These are phyloP conservation scores for Mola mola DNA, from an alignment of 2,113 vertebrate genomes.

Conservation along the genomic window DNA sequence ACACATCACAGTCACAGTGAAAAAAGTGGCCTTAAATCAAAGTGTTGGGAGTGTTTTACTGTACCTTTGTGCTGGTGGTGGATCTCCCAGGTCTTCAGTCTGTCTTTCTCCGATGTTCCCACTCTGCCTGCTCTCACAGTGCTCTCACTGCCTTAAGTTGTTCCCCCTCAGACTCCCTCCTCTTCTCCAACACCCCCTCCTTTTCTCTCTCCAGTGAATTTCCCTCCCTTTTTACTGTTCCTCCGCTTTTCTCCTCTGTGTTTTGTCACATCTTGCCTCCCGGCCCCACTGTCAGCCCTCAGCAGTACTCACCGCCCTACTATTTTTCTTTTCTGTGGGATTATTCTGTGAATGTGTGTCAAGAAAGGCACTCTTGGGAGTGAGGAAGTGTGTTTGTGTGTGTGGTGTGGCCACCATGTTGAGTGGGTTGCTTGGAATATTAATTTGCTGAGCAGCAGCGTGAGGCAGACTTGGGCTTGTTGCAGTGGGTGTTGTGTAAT, in stretches of 20 bases:
- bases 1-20: background rate
- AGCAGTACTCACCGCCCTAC: slow-evolving; percentile 1
- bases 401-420: slow-evolving; percentile 9
- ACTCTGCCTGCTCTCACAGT: slow-evolving; percentile 26
- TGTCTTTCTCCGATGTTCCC: slow-evolving; percentile 7
- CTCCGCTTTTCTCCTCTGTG: slow-evolving; percentile 17
- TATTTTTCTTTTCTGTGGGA: slow-evolving; percentile 18
- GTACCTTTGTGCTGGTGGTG: slow-evolving; percentile 60
- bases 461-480: slow-evolving; percentile 61
- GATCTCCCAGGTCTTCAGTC: slow-evolving; percentile 3
- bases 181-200: slow-evolving; percentile 52
- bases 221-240: slow-evolving; percentile 38
- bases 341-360: slow-evolving; percentile 39
- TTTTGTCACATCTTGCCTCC: slow-evolving; percentile 20
- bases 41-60: slow-evolving; percentile 7
- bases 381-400: no score
- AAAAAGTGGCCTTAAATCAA: slow-evolving; percentile 20
- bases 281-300: slow-evolving; percentile 25
- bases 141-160: slow-evolving; percentile 61
- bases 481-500: slow-evolving; percentile 46
- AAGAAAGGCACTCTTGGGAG: background rate
- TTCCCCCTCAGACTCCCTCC: slow-evolving; percentile 59
- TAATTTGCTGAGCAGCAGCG: slow-evolving; percentile 42
- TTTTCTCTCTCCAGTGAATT: slow-evolving; percentile 42
- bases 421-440: slow-evolving; percentile 45